These are phyloP conservation scores for Misgurnus anguillicaudatus DNA, from an alignment of 2,113 vertebrate genomes.

Conservation along the genomic window DNA sequence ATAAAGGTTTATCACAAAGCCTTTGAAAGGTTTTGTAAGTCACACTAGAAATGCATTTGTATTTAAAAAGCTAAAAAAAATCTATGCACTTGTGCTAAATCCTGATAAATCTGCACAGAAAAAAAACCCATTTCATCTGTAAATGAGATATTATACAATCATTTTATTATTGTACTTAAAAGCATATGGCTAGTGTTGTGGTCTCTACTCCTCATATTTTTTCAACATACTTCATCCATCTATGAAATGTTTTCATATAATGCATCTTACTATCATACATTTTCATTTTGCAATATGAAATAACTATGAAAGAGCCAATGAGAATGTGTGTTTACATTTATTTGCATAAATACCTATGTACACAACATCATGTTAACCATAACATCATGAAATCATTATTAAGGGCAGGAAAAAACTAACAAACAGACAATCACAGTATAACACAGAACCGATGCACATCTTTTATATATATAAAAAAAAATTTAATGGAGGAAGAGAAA, in stretches of 20 bases:
- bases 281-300: not conserved
- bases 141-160: not conserved
- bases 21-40: constrained; percentile 60
- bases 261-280: not conserved
- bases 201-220: not conserved
- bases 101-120: constrained; percentile 53
- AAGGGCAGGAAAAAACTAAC: constrained; percentile 20
- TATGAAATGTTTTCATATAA: not conserved
- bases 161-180: not conserved
- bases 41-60: constrained; percentile 55
- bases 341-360: constrained; percentile 78
- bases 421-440: constrained; percentile 49
- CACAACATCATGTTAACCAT: constrained; percentile 53
- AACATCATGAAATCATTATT: constrained; percentile 42
- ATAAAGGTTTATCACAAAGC: constrained; percentile 50
- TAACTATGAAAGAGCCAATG: not conserved
- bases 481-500: constrained; percentile 47
- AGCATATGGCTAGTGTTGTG: not conserved
- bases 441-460: constrained; percentile 48
- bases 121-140: constrained; percentile 37
- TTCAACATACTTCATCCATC: too few species aligned
- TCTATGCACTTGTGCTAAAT: constrained; percentile 68
- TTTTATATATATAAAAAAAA: constrained; percentile 57
- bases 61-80: constrained; percentile 59
- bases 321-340: constrained; percentile 60